Conservation (phyloP, 2,797 vertebrate genomes). For the Macropodus opercularis region DNA sequence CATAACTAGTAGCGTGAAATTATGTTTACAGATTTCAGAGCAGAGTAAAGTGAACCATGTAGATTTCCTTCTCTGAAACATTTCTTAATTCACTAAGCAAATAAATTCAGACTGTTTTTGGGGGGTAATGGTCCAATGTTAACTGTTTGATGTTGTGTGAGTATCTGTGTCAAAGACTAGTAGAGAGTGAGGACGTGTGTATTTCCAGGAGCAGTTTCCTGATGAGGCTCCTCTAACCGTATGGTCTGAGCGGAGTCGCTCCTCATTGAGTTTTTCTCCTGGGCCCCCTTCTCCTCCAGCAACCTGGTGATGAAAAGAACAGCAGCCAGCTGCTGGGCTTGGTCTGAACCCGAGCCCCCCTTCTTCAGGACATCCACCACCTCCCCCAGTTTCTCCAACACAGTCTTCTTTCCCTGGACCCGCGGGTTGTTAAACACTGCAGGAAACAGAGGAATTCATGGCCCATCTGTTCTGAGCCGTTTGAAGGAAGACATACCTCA, state of each 20-base stretch:
- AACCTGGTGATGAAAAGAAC: conserved; percentile 81
- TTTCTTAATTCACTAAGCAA: too few species aligned
- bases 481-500: too few species aligned
- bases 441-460: background rate
- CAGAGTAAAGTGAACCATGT: too few species aligned
- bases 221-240: conserved; percentile 57
- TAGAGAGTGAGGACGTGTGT: background rate
- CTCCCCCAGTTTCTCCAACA: conserved; percentile 81
- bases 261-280: conserved; percentile 76
- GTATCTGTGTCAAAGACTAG: too few species aligned
- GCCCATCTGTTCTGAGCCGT: too few species aligned
- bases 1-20: too few species aligned
- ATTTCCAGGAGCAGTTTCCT: background rate
- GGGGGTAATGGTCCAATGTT: too few species aligned
- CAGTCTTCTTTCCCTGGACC: conserved; percentile 78
- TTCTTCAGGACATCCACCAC: conserved; percentile 84
- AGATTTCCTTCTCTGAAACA: too few species aligned
- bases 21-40: too few species aligned
- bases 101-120: too few species aligned
- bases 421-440: conserved; percentile 79
- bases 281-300: conserved; percentile 84
- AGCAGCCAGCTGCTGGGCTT: conserved; percentile 82
- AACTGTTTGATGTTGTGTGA: too few species aligned
- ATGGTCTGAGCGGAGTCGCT: conserved; percentile 76
- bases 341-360: conserved; percentile 70